A percentile compares a stretch with the other conserved stretches of the same genome.
Evolutionary conservation across 1,140 invertebrate species (phyloP).

Genomic region (Lerema accius): DNA sequence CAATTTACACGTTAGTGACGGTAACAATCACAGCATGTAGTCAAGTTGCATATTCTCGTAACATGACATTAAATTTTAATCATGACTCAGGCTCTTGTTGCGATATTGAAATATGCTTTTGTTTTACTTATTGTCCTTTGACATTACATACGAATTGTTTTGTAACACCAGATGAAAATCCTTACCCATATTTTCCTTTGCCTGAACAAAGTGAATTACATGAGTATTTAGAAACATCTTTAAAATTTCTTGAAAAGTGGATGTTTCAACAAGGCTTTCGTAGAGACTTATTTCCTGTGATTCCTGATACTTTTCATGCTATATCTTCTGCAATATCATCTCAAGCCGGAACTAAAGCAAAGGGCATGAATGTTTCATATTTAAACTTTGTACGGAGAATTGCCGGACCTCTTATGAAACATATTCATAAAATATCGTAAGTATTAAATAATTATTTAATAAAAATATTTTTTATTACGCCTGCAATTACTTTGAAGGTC

Average conservation of each 20-base stretch:
- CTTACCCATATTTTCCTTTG: slow-evolving; percentile 70
- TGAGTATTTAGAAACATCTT: slow-evolving; percentile 61
- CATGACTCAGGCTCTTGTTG: slow-evolving; percentile 60
- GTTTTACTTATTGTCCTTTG: slow-evolving; percentile 67
- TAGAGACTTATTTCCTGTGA: slow-evolving; percentile 70
- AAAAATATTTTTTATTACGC: too few relatives aligned
- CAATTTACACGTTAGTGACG: slow-evolving; percentile 44
- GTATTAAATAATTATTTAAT: slow-evolving; percentile 42
- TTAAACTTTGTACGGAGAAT: slow-evolving; percentile 69
- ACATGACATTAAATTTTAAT: slow-evolving; percentile 52
- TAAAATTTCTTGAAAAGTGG: slow-evolving; percentile 70
- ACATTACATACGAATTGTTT: slow-evolving; percentile 60
- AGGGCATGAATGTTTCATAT: slow-evolving; percentile 71
- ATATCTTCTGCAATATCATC: slow-evolving; percentile 57
- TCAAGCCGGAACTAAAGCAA: slow-evolving; percentile 55
- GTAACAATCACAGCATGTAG: slow-evolving; percentile 55
- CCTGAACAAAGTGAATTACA: slow-evolving; percentile 48
- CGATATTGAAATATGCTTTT: slow-evolving; percentile 67
- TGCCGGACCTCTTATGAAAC: slow-evolving; percentile 69
- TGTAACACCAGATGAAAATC: slow-evolving; percentile 52
- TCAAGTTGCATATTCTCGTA: slow-evolving; percentile 44
- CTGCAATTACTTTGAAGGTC: too few relatives aligned
- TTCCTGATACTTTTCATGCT: slow-evolving; percentile 71
- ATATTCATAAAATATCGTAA: slow-evolving; percentile 64
- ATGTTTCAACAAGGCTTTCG: slow-evolving; percentile 77